Evolutionary conservation across 2,797 vertebrate genomes (phyloP), one percentile per base, ranked within the genome.

Genomic region (Halcyon smyrnensis): DNA sequence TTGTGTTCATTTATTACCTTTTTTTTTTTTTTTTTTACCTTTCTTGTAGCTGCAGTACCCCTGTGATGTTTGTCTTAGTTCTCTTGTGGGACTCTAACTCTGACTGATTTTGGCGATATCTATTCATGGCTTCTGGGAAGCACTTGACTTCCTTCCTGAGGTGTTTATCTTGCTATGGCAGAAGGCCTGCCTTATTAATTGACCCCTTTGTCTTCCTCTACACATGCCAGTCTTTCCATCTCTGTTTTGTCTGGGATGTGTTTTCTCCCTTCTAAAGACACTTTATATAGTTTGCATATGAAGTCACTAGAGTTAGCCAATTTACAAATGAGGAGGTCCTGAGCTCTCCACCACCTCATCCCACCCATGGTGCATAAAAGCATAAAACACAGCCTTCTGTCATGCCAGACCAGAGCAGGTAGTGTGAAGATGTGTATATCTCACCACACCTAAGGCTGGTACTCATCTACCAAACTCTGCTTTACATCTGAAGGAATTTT

Each of bases 1-100:
- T 50, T 75, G 34, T 41, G 25, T 48, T 67, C 5, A 11, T 68
- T 67, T 77, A 32, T 80, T 62, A 12, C n/a, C 27, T 45, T 3
- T 34, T 28, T 1, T 1, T 32, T 32, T 54, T 18, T n/a, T 24
- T 15, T 7, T 43, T 41, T n/a, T 0, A 1, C 25, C 18, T 56
- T 62, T 43, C 3, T 48, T 59, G 3, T 62, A 32, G 8, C 36
- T 90, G 4, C 20, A n/a, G 12, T 36, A 73, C 3, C 4, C 71
- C 67, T 71, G 12, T 25, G 39, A 16, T 71, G 15, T 64, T 71
- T 90, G 15, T 15, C 37, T 84, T 57, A 7, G 2, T 59, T 77
- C 73, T 5, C 12, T 83, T 89, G 67, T 4, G 10, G 24, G 10
- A n/a, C 69, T 64, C 69, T 64, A 56, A 68, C 36, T 71, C 25